Evolutionary conservation across 1,140 invertebrate genomes (phyloP).

Genomic region (Chelonus insularis): DNA sequence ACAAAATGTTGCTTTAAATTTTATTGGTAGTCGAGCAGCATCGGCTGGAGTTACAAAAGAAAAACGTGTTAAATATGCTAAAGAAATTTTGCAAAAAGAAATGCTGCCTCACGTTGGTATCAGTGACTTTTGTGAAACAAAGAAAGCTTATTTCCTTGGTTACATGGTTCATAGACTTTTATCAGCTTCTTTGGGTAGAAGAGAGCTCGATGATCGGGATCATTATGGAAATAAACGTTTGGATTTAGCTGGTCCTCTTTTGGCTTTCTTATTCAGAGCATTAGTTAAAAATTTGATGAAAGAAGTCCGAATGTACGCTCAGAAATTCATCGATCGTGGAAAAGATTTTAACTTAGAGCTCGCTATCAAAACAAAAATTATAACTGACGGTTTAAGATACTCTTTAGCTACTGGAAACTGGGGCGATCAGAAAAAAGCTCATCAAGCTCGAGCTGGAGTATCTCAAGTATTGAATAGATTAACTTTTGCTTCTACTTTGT

Average conservation of each 20-base stretch:
- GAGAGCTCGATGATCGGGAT: conserved; percentile 98
- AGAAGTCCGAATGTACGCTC: conserved; percentile 96
- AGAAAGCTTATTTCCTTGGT: conserved; percentile 97
- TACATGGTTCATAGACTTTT: conserved; percentile 98
- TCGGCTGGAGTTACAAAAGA: conserved; percentile 97
- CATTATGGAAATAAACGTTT: conserved; percentile 98
- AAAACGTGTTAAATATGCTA: conserved; percentile 97
- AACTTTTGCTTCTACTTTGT: conserved; percentile 97
- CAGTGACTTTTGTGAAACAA: conserved; percentile 98
- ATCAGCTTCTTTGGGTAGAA: conserved; percentile 88
- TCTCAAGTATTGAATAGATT: conserved; percentile 93
- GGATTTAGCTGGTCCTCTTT: conserved; percentile 93
- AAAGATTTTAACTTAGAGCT: conserved; percentile 98
- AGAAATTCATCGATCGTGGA: conserved; percentile 97
- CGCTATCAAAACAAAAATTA: conserved; percentile 96
- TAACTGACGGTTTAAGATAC: conserved; percentile 97
- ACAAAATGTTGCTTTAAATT: conserved; percentile 97
- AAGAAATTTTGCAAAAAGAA: conserved; percentile 99
- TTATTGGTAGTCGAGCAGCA: conserved; percentile 95
- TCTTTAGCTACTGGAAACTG: conserved; percentile 98
- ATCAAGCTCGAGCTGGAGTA: conserved; percentile 93
- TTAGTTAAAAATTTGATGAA: conserved; percentile 93
- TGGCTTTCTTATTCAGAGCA: conserved; percentile 94
- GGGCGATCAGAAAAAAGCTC: conserved; percentile 99
- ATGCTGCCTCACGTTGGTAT: conserved; percentile 99